Conservation (phyloP, 1,140 invertebrate species). For the Ephestia elutella region DNA sequence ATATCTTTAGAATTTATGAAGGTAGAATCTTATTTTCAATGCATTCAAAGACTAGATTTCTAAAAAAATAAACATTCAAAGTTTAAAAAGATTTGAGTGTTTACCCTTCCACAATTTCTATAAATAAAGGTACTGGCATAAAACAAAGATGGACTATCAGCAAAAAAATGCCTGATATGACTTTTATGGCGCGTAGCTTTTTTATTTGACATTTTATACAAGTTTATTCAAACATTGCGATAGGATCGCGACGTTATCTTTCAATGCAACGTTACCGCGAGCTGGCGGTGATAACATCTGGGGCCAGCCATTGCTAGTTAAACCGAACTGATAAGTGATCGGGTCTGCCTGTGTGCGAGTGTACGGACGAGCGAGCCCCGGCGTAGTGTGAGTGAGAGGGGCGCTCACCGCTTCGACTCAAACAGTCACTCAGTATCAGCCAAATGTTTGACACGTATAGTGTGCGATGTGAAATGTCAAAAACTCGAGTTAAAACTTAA, state of each 20-base stretch:
- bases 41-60: too few species aligned
- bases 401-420: constrained; percentile 37
- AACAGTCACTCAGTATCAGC: constrained; percentile 69
- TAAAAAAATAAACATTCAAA: too few species aligned
- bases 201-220: constrained; percentile 74
- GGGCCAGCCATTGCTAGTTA: constrained; percentile 72
- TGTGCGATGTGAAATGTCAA: constrained; percentile 42
- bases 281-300: constrained; percentile 63
- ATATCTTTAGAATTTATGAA: too few species aligned
- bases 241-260: constrained; percentile 72
- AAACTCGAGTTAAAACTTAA: constrained; percentile 36
- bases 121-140: constrained; percentile 8
- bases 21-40: too few species aligned
- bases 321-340: constrained; percentile 71
- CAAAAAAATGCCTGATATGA: constrained; percentile 53
- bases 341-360: constrained; percentile 40
- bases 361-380: constrained; percentile 26
- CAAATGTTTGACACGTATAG: constrained; percentile 44
- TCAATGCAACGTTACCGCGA: constrained; percentile 74
- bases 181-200: constrained; percentile 66
- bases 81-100: too few species aligned
- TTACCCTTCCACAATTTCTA: neutral
- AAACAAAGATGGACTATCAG: constrained; percentile 28
- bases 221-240: constrained; percentile 73
- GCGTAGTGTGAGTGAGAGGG: constrained; percentile 52